Conservation (phyloP, 2,113 vertebrate genomes). For the Psammodynastes pulverulentus region DNA sequence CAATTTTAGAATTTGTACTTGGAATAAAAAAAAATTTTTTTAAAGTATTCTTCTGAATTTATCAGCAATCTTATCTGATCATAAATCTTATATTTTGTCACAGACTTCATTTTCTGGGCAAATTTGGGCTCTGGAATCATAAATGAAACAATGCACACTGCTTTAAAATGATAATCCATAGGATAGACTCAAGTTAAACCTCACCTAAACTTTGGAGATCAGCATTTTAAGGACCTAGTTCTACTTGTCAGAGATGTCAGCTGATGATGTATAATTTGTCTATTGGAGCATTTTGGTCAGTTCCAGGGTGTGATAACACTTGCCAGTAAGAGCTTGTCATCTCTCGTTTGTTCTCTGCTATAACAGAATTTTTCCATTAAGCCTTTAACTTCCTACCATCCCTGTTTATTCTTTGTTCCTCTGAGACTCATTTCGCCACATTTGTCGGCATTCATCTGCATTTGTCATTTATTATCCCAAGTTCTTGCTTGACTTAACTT, state of each 20-base stretch:
- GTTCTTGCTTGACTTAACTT: slow-evolving; percentile 20
- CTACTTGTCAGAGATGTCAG: not conserved
- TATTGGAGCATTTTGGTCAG: slow-evolving; percentile 34
- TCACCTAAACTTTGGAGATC: not conserved
- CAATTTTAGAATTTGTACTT: not conserved
- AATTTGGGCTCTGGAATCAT: not conserved
- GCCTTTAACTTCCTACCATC: slow-evolving; percentile 26
- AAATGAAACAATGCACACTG: not conserved
- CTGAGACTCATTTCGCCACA: not conserved
- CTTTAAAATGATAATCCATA: not conserved
- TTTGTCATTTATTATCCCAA: slow-evolving; percentile 34
- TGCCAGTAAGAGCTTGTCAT: slow-evolving; percentile 10
- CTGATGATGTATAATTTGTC: slow-evolving; percentile 28
- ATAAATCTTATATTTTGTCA: not conserved
- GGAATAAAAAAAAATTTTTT: not conserved
- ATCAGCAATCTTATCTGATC: too few relatives aligned
- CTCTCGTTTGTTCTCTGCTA: slow-evolving; percentile 17
- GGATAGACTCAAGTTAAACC: not conserved
- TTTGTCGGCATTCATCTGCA: slow-evolving; percentile 30
- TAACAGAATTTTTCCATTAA: slow-evolving; percentile 27
- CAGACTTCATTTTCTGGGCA: not conserved
- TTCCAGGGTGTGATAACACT: slow-evolving; percentile 16
- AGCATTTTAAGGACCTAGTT: slow-evolving; percentile 1
- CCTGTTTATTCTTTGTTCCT: slow-evolving; percentile 21
- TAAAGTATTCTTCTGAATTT: not conserved